These are phyloP conservation scores for Barypeithes pellucidus DNA, from an alignment of 2,888 invertebrate genomes.

Conservation along the genomic window DNA sequence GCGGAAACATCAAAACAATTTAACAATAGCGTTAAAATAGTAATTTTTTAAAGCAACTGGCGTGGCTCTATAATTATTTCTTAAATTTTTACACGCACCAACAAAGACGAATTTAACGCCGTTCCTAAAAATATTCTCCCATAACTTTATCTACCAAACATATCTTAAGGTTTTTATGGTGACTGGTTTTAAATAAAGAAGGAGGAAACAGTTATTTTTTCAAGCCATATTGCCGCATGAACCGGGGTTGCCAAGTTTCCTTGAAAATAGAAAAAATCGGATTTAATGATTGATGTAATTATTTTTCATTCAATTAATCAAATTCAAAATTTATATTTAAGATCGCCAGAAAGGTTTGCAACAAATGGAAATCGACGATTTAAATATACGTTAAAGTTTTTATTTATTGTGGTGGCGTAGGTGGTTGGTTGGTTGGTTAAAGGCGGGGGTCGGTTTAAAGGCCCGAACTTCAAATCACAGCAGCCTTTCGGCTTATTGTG, in stretches of 20 bases:
- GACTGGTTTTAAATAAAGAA: constrained; percentile 47
- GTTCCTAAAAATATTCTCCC: constrained; percentile 37
- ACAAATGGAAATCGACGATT: too few species aligned
- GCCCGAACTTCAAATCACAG: too few species aligned
- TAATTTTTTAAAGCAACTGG: constrained; percentile 28
- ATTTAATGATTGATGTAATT: too few species aligned
- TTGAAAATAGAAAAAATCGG: background rate
- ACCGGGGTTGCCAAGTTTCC: constrained; percentile 5
- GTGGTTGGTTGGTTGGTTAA: too few species aligned
- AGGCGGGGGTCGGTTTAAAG: too few species aligned
- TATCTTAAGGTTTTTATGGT: constrained; percentile 44
- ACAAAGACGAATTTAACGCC: constrained; percentile 36
- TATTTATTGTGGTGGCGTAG: too few species aligned
- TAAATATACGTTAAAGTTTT: too few species aligned
- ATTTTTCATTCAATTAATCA: too few species aligned
- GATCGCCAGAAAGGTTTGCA: too few species aligned
- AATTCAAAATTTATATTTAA: too few species aligned
- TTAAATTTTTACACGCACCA: constrained; percentile 36
- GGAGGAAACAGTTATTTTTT: constrained; percentile 34
- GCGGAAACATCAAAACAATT: constrained; percentile 36
- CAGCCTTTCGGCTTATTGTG: too few species aligned
- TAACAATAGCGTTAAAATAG: constrained; percentile 27
- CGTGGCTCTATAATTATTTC: constrained; percentile 29
- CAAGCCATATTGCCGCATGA: constrained; percentile 20
- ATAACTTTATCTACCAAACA: constrained; percentile 34